Base-by-base conservation (phyloP, 2,113 vertebrate genomes). In the Apaloderma vittatum region DNA sequence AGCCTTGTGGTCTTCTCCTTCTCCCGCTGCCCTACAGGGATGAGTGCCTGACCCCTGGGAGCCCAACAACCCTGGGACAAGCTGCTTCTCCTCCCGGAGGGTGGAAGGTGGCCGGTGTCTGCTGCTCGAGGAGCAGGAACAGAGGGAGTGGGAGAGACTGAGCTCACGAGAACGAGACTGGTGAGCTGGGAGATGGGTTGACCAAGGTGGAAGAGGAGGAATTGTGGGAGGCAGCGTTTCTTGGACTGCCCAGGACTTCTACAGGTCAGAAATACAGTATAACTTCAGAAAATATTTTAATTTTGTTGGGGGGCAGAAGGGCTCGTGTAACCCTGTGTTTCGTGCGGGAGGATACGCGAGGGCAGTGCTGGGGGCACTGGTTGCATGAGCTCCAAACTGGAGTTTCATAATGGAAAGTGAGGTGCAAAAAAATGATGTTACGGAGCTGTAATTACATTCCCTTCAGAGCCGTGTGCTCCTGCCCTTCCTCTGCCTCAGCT, bases 61-160 rank as follows among this genome's bases (percentile, higher is more conserved):
- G 26, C 58, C 26, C 2, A 2, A 20, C 43, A 46, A 22, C 36
- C 34, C 36, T 0, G 0, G 72, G n/a, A 78, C 18, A 23, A 68
- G 22, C 32, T 19, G 18, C 58, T 81, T 52, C 59, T 65, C 58
- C 43, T 45, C 15, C 30, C 11, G 30, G 12, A 34, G 7, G 43
- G 15, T 63, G 55, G 40, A 4, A 55, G 43, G 63, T 22, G 29
- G 40, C 48, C 13, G 5, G 24, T 30, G 26, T 45, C 36, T 54
- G 62, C 21, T 62, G 22, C 32, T 51, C 0, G 1, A 30, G 34
- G 32, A 73, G 17, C n/a, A 30, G 51, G 59, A 49, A 63, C 52
- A 48, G 75, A n/a, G 55, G 36, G 29, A 48, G 75, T 29, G 55
- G 36, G 29, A 66, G 36, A 34, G 29, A 4, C 7, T 27, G 61